Percentiles rank a stretch among this genome's conserved stretches.
phyloP scores from a whole-genome alignment of 2,888 invertebrate genomes.

The Alloplasta piceator region DNA sequence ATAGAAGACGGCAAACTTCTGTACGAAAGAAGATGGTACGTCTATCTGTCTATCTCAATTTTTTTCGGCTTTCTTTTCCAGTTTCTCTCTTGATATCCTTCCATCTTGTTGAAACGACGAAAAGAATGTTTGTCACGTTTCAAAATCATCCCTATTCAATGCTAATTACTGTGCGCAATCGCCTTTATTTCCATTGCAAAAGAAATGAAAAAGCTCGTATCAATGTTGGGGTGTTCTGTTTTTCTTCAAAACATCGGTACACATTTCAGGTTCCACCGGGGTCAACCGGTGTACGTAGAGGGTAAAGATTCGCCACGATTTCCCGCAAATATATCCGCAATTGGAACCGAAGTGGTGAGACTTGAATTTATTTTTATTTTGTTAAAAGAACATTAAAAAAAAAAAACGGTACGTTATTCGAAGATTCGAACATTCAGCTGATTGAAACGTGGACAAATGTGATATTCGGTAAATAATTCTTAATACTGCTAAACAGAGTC shows the following conservation, averaged over 20 bases:
- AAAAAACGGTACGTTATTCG: too few relatives aligned
- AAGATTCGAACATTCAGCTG: too few relatives aligned
- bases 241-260: conserved; percentile 35
- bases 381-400: too few relatives aligned
- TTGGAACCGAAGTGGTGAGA: conserved; percentile 94
- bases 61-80: conserved; percentile 36
- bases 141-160: background rate
- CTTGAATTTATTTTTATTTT: conserved; percentile 16
- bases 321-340: conserved; percentile 95
- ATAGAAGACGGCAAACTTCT: conserved; percentile 97
- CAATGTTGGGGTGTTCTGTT: conserved; percentile 20
- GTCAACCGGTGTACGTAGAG: conserved; percentile 96
- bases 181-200: background rate
- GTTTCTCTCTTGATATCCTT: conserved; percentile 43
- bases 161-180: background rate
- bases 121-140: background rate
- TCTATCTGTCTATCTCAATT: conserved; percentile 58
- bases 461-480: too few relatives aligned
- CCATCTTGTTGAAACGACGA: background rate
- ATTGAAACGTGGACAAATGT: too few relatives aligned
- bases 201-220: background rate
- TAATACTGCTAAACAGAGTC: too few relatives aligned
- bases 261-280: conserved; percentile 90
- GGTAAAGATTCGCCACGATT: conserved; percentile 93
- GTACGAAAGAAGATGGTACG: conserved; percentile 95